Evolutionary conservation across 2,888 invertebrate species (phyloP), one percentile per base, ranked within the genome.

Genomic region (Candidula unifasciata): DNA sequence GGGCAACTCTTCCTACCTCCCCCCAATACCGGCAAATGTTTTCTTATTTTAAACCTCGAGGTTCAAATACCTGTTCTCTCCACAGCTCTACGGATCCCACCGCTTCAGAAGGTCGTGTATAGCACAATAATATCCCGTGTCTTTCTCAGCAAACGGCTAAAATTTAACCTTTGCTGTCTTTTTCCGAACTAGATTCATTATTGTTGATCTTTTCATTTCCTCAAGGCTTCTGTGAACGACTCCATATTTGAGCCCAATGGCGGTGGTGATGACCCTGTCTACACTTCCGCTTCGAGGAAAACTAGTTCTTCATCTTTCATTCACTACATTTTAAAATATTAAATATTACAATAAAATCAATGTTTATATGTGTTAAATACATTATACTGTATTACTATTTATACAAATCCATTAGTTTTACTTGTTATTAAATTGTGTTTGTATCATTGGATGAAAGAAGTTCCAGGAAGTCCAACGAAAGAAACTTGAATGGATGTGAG

Each of bases 241-340:
- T 81, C 73, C 81, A 81, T 81, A 81, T n/a, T 73, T 81, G 81
- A 81, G 69, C 80, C 80, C 71, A 71, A 80, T 69, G 68, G 81
- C 80, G 69, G 80, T 80, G 69, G 73, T 57, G 81, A 81, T 82
- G 82, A 82, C 82, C 82, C 60, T 66, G 13, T 13, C 6, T 44
- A 68, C 54, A 82, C 82, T 82, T 82, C 76, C 82, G 82, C 77
- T 82, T 64, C 5, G 0, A 44, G 3, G n/a, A 16, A 68, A 80
- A 52, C 30, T 69, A 80, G 68, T 80, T 27, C 69, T 35, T 24
- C 44, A 0, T 44, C 44, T 44, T 24, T 52, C 16, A 24, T 69
- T 24, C 21, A 5, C 0, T 18, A 35, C 21, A 37, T 21, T 33
- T 18, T 69, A 3, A 37, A 21, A 6, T 18, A 35, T 69, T 37